These are phyloP conservation scores for Tiliqua scincoides DNA, from an alignment of 2,113 vertebrate genomes.

Conservation along the genomic window DNA sequence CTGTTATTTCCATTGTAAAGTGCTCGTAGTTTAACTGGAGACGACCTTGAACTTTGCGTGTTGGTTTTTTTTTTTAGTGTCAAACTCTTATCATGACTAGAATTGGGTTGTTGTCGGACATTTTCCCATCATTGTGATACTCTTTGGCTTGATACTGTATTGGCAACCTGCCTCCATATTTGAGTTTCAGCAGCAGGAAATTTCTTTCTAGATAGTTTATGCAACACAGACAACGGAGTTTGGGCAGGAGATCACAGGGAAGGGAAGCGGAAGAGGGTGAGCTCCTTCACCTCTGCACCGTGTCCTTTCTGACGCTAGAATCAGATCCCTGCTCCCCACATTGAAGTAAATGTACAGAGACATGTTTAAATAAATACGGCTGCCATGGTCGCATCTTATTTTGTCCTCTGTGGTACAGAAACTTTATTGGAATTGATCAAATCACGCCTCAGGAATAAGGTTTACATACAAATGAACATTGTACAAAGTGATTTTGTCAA, in stretches of 20 bases:
- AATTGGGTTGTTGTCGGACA: background rate
- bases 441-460: background rate
- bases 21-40: background rate
- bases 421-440: background rate
- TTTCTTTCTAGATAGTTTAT: background rate
- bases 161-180: background rate
- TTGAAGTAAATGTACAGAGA: background rate
- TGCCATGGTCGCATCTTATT: no score
- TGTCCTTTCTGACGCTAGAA: background rate
- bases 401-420: background rate
- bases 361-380: no score
- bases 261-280: no score
- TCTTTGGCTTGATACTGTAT: background rate
- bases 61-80: background rate
- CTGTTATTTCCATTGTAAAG: background rate
- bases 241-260: background rate
- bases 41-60: background rate
- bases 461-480: background rate
- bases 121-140: background rate
- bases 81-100: background rate
- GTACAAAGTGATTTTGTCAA: background rate
- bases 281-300: background rate
- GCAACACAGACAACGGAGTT: background rate
- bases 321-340: no score
- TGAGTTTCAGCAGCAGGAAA: background rate